phyloP scores from a whole-genome alignment of 2,888 invertebrate genomes.

The Drosophila buzzatii region DNA sequence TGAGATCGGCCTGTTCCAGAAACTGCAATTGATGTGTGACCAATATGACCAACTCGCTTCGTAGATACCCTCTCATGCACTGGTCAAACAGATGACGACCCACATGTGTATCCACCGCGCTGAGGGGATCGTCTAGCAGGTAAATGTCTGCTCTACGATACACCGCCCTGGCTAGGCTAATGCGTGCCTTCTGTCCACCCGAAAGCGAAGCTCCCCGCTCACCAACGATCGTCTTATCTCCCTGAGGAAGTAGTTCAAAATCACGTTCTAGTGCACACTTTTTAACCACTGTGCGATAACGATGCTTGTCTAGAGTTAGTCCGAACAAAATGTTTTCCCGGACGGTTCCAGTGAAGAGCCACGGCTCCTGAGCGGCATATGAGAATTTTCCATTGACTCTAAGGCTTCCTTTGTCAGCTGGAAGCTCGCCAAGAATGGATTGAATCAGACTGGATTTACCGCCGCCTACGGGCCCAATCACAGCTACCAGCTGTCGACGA shows the following conservation, averaged over 20 bases:
- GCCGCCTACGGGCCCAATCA: slow-evolving; percentile 90
- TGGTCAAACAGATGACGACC: slow-evolving; percentile 93
- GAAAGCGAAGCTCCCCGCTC: slow-evolving; percentile 93
- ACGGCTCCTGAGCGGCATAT: slow-evolving; percentile 93
- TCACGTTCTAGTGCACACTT: slow-evolving; percentile 86
- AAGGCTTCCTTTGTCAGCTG: slow-evolving; percentile 86
- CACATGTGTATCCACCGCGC: slow-evolving; percentile 96
- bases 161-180: slow-evolving; percentile 94
- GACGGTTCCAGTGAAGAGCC: slow-evolving; percentile 90
- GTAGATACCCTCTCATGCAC: slow-evolving; percentile 85
- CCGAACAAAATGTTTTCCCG: slow-evolving; percentile 88
- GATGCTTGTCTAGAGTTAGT: slow-evolving; percentile 87
- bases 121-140: slow-evolving; percentile 94
- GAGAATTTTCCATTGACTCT: slow-evolving; percentile 87
- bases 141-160: slow-evolving; percentile 95
- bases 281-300: slow-evolving; percentile 87
- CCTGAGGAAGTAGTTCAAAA: slow-evolving; percentile 87
- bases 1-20: slow-evolving; percentile 88
- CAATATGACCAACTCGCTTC: slow-evolving; percentile 89
- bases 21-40: slow-evolving; percentile 95
- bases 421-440: slow-evolving; percentile 86
- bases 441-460: slow-evolving; percentile 88
- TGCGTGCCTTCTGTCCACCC: slow-evolving; percentile 94
- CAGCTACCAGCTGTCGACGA: slow-evolving; percentile 88
- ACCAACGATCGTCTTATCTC: slow-evolving; percentile 89